Percentiles rank a stretch among this genome's conserved stretches.
These are phyloP conservation scores for Iguana delicatissima DNA, from an alignment of 2,797 vertebrate species.

Conservation along the genomic window DNA sequence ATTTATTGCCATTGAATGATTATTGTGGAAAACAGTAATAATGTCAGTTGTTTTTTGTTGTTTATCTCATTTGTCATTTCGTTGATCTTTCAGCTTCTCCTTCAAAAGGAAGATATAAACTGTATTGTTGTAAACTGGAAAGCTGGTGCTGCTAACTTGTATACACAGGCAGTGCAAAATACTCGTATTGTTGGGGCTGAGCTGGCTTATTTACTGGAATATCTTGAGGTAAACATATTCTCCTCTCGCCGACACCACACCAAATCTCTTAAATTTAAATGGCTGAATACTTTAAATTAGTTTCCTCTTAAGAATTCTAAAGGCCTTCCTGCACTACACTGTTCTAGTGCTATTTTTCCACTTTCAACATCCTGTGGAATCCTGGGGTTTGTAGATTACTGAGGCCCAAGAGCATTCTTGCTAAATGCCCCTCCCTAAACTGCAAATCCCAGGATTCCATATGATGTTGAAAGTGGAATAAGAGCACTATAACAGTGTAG, in stretches of 20 bases:
- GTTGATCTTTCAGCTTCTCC: background rate
- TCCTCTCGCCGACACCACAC: background rate
- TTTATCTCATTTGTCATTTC: background rate
- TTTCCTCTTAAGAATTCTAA: background rate
- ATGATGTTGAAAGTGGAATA: too few species aligned
- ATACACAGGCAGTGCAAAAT: background rate
- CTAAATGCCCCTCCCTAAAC: too few species aligned
- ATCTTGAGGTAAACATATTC: slow-evolving; percentile 1
- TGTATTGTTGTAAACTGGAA: background rate
- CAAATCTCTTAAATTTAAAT: slow-evolving; percentile 10
- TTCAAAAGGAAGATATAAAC: slow-evolving; percentile 19
- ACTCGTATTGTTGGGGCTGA: background rate
- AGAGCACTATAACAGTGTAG: too few species aligned
- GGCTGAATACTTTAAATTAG: background rate
- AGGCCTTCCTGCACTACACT: too few species aligned
- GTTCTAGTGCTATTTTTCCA: too few species aligned
- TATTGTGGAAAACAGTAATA: background rate
- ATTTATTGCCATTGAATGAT: too few species aligned
- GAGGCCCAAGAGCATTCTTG: too few species aligned
- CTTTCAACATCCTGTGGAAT: too few species aligned
- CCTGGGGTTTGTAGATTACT: too few species aligned
- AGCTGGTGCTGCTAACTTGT: background rate
- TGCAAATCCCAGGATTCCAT: too few species aligned
- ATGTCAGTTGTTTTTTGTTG: background rate
- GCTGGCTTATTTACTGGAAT: slow-evolving; percentile 5